Evolutionary conservation across 2,888 invertebrate species (phyloP).

Genomic region (Synanthedon tipuliformis): DNA sequence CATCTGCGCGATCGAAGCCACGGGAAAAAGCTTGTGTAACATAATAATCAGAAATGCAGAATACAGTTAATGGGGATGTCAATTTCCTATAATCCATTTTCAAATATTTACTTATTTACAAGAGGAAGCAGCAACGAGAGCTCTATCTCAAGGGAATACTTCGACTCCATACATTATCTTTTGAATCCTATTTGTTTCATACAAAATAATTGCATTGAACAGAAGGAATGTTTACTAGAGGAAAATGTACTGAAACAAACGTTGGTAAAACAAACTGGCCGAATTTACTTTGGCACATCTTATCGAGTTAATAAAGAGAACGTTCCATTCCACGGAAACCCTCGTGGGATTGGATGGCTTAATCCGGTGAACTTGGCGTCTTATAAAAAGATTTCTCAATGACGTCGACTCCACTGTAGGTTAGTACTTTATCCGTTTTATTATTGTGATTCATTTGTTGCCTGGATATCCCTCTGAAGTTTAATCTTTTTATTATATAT

Average conservation of each 20-base stretch:
- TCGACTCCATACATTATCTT: no score
- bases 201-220: no score
- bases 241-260: neutral
- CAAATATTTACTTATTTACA: no score
- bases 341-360: constrained; percentile 12
- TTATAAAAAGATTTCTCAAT: neutral
- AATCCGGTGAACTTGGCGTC: constrained; percentile 9
- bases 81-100: no score
- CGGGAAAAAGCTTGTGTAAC: no score
- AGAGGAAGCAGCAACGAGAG: no score
- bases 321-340: constrained; percentile 9
- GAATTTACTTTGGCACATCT: constrained; percentile 1
- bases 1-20: no score
- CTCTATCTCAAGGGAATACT: no score
- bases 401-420: neutral
- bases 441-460: neutral
- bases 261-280: neutral
- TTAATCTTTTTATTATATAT: neutral
- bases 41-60: no score
- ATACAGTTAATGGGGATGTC: no score
- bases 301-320: constrained; percentile 16
- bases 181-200: no score
- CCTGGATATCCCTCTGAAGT: neutral
- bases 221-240: neutral
- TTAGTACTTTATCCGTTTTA: neutral